A percentile compares a stretch with the other conserved stretches of the same genome.
Conservation (phyloP, 1,140 invertebrate genomes). For the Leptinotarsa defecta region DNA sequence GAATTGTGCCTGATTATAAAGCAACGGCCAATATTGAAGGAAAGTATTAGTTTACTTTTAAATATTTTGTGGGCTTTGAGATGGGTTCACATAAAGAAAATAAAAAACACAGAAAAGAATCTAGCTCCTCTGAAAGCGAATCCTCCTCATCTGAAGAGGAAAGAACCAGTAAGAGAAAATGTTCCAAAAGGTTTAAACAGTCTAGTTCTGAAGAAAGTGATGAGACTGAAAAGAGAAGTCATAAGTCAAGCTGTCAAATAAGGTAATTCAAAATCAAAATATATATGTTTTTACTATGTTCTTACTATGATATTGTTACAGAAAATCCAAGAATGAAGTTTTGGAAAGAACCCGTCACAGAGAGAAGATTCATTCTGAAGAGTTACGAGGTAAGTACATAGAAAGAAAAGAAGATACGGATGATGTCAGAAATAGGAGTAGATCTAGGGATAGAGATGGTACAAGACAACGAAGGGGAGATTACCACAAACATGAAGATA, state of each 20-base stretch:
- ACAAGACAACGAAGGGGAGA: too few species aligned
- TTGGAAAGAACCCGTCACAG: constrained; percentile 19
- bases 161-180: constrained; percentile 12
- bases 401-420: background rate
- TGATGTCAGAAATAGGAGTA: constrained; percentile 9
- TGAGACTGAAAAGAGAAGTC: constrained; percentile 1
- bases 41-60: too few species aligned
- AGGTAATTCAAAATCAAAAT: background rate
- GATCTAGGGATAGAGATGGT: constrained; percentile 5
- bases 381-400: constrained; percentile 15
- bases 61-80: background rate
- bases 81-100: constrained; percentile 18
- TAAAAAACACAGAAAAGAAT: background rate
- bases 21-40: too few species aligned
- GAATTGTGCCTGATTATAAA: too few species aligned
- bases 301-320: constrained; percentile 20
- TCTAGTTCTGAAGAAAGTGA: constrained; percentile 22
- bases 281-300: background rate
- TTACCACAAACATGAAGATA: constrained; percentile 14
- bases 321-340: constrained; percentile 21
- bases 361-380: constrained; percentile 6
- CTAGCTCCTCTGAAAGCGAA: constrained; percentile 1
- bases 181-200: constrained; percentile 5
- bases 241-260: background rate
- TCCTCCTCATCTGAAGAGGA: background rate